A percentile compares a stretch with the other conserved stretches of the same genome.
Evolutionary conservation across 2,113 vertebrate species (phyloP).

Genomic region (Cariama cristata): DNA sequence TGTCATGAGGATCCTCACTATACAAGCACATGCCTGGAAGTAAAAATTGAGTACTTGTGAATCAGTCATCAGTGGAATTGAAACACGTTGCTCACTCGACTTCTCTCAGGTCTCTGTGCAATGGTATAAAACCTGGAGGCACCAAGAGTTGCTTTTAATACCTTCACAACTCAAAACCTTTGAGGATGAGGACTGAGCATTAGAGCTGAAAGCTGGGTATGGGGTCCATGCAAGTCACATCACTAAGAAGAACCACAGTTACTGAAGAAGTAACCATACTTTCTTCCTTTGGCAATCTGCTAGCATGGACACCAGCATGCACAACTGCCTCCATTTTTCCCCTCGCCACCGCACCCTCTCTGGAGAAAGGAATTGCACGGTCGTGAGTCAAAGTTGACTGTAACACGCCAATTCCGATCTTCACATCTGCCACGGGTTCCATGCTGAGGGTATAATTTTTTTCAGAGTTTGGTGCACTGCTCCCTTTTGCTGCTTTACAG

Average conservation of each 20-base stretch:
- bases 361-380: not conserved
- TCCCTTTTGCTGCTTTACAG: not conserved
- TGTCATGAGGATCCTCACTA: not conserved
- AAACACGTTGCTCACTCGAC: accelerated
- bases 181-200: not conserved
- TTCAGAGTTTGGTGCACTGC: not conserved
- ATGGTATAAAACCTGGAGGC: not conserved
- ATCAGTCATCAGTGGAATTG: not conserved
- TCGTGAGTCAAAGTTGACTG: not conserved
- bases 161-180: not conserved
- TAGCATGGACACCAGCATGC: not conserved
- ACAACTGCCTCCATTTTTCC: not conserved
- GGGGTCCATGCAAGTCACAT: not conserved
- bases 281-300: not conserved
- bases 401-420: not conserved
- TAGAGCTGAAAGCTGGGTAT: not conserved
- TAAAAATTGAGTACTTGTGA: not conserved
- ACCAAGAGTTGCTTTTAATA: not conserved
- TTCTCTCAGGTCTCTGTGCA: not conserved
- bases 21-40: not conserved
- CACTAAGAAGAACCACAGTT: not conserved
- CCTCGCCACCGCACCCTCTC: not conserved
- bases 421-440: not conserved
- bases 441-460: not conserved
- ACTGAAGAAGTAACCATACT: not conserved